Percentiles rank a stretch among this genome's conserved stretches.
phyloP scores from a whole-genome alignment of 2,113 vertebrate genomes.

The Cyprinodon brontotheroides region DNA sequence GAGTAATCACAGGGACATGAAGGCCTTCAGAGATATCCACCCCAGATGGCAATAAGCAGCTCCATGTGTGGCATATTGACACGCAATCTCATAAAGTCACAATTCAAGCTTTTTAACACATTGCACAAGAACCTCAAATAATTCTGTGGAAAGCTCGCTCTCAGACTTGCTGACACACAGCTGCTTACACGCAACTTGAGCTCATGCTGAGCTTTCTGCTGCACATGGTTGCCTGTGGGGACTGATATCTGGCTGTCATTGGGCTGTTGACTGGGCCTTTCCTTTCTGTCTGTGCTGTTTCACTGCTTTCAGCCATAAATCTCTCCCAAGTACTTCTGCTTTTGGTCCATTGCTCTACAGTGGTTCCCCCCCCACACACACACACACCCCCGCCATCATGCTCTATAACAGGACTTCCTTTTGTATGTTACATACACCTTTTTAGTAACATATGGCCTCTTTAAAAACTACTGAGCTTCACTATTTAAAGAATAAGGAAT shows the following conservation, averaged over 20 bases:
- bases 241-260: slow-evolving; percentile 28
- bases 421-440: slow-evolving; percentile 11
- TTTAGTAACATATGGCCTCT: slow-evolving; percentile 14
- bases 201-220: slow-evolving; percentile 21
- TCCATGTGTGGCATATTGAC: slow-evolving; percentile 56
- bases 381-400: slow-evolving; percentile 39
- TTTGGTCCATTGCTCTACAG: slow-evolving; percentile 15
- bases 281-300: slow-evolving; percentile 12
- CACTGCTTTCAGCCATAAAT: slow-evolving; percentile 18
- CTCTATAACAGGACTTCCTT: slow-evolving; percentile 35
- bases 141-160: slow-evolving; percentile 31
- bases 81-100: slow-evolving; percentile 38
- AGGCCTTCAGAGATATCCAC: slow-evolving; percentile 49
- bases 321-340: slow-evolving; percentile 16
- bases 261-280: slow-evolving; percentile 5
- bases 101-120: neutral
- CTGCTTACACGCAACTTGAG: slow-evolving; percentile 29
- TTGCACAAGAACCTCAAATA: slow-evolving; percentile 46
- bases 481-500: neutral
- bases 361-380: too few species aligned
- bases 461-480: neutral
- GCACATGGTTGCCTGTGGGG: slow-evolving; percentile 25
- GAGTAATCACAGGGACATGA: slow-evolving; percentile 58
- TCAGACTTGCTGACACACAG: slow-evolving; percentile 25
- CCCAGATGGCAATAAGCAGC: slow-evolving; percentile 70